Base-by-base conservation (phyloP, 2,888 invertebrate species). In the Drosophila kanekoi region DNA sequence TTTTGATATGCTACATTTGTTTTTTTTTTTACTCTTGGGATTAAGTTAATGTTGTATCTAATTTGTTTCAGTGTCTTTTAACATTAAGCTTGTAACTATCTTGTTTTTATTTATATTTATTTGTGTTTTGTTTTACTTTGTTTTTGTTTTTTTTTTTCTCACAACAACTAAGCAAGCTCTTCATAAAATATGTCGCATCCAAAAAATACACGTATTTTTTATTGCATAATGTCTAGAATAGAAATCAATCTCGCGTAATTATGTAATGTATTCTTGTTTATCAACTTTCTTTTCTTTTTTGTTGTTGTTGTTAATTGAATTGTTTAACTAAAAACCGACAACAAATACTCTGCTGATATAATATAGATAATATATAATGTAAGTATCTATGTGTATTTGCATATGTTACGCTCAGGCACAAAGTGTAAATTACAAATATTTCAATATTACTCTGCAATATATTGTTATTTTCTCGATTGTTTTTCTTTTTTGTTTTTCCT, bases 341-440 rank as follows among this genome's bases (percentile, higher is more conserved):
- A 65, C 40, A 43, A 69, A 56, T 62, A 40, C 48, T 38, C 47
- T 60, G 52, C 58, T 71, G 57, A 58, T 62, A 44, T 41, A 52
- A 52, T 20, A 59, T 45, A 54, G 18, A 16, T 28, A 52, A 33
- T 69, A 8, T 20, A 20, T 4, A 33, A 49, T 59, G 59, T 73
- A 57, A 65, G 48, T 76, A 54, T 65, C 48, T 72, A 66, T 80
- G 62, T 68, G 79, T 69, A 77, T 72, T 72, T 81, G 78, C 84
- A 85, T 87, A 85, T 87, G 53, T 84, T 77, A 81, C 89, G 87
- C 82, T 91, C 86, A 90, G 90, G 90, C 90, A 90, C 90, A 91
- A 90, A 90, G 90, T 90, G 90, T 90, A 90, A 90, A 87, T 89
- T 89, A 85, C 89, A 87, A 83, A 88, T 88, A 75, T 87, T 71